These are phyloP conservation scores for Hypocryptadius cinnamomeus DNA, from an alignment of 2,113 vertebrate species.

Conservation along the genomic window DNA sequence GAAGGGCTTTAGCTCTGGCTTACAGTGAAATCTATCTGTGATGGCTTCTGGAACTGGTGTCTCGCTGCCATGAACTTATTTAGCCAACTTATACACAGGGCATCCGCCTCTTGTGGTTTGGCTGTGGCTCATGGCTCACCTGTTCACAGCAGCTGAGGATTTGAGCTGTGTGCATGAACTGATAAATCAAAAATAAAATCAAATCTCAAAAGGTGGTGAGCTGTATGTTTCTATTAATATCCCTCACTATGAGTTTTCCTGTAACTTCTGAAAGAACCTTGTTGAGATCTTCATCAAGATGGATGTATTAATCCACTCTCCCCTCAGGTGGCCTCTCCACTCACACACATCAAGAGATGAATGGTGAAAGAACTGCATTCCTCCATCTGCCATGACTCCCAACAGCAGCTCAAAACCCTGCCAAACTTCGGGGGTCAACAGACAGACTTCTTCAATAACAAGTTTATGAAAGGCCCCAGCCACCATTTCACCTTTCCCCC, in stretches of 20 bases:
- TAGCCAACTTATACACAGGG: neutral
- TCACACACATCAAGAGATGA: neutral
- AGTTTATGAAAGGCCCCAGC: neutral
- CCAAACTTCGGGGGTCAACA: neutral
- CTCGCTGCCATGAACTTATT: neutral
- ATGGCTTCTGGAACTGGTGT: rapidly evolving
- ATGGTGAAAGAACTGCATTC: neutral
- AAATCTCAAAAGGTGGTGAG: neutral
- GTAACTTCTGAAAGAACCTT: neutral
- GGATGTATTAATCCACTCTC: neutral
- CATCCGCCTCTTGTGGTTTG: neutral
- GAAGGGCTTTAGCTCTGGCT: neutral
- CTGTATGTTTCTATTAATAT: neutral
- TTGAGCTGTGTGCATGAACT: neutral
- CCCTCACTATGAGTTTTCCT: neutral
- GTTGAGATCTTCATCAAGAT: neutral
- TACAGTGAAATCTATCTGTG: neutral
- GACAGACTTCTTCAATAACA: neutral
- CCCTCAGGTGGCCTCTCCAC: neutral
- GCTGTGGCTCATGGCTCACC: neutral
- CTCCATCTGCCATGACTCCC: neutral
- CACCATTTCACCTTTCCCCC: neutral
- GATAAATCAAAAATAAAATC: neutral
- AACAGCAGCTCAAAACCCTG: neutral
- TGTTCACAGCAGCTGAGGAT: neutral